Base-by-base conservation (phyloP, 2,888 invertebrate genomes). In the Aphidoletes aphidimyza region DNA sequence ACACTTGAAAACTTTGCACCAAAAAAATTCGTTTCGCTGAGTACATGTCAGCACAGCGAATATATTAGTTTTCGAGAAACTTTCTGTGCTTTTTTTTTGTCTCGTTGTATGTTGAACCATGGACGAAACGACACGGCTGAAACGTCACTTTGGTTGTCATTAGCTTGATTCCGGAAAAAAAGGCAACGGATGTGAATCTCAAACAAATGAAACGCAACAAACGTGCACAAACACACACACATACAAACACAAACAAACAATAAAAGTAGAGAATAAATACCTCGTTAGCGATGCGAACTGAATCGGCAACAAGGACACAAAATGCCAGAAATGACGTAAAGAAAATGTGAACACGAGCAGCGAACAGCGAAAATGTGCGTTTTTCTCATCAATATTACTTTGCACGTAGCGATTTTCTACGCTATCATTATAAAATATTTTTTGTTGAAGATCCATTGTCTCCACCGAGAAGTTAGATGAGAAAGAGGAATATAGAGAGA, bases 321-420 rank as follows among this genome's bases (percentile, higher is more conserved):
- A 11, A 9, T 17, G 69, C 6, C 8, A 69, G 30, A 30, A 30
- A 30, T 11, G 14, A 42, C 42, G 42, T 14, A 22, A 54, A 22
- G 6, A 54, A n/a, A 54, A 22, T 22, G 22, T 22, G n/a, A n/a
- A n/a, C n/a, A 22, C 54, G 54, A 54, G 22, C 22, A 2, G 6
- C 22, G 54, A 54, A 69, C 30, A n/a, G n/a, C 30, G 69, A 30
- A 69, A 69, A 69, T 69, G 69, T 69, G 69, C 69, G 26, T 34
- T 26, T 42, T 59, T 59, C 59, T 84, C 84, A 84, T 84, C 84
- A 84, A 84, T 84, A 84, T 84, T 84, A 84, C 84, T 59, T 84
- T 84, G 84, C 84, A 84, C 84, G 84, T 84, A 84, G 22, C 84
- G 59, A 84, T 84, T 84, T 84, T 84, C 84, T 84, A 84, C 59